A percentile compares a stretch with the other conserved stretches of the same genome.
These are phyloP conservation scores for Papilio demoleus DNA, from an alignment of 2,888 invertebrate species.

Conservation along the genomic window DNA sequence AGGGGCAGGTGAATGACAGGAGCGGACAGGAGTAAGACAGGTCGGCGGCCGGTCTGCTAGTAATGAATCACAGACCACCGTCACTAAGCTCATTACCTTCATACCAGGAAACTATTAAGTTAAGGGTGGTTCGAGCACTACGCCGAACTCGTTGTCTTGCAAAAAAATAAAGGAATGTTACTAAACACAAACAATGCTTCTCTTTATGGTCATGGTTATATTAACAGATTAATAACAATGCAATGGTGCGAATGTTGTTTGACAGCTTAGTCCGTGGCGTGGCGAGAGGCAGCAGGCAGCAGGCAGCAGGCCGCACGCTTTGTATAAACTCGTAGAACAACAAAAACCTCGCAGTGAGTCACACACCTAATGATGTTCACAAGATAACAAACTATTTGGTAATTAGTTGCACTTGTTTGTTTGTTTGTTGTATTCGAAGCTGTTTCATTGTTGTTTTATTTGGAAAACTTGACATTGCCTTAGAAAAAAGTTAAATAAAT, in stretches of 20 bases:
- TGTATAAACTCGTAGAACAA: too few species aligned
- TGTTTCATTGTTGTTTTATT: too few species aligned
- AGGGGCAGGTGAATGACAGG: constrained; percentile 12
- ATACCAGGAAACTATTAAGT: constrained; percentile 5
- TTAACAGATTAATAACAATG: neutral
- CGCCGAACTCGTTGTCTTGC: constrained; percentile 20
- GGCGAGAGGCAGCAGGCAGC: too few species aligned
- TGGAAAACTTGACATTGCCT: too few species aligned
- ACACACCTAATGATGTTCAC: neutral
- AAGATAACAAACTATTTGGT: neutral
- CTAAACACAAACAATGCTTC: constrained; percentile 5
- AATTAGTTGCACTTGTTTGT: neutral
- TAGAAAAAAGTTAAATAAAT: too few species aligned
- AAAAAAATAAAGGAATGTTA: constrained; percentile 6
- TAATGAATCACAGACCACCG: constrained; percentile 21
- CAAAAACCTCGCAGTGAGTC: constrained; percentile 11
- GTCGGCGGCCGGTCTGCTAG: neutral
- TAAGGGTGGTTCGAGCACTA: neutral
- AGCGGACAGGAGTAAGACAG: constrained; percentile 14
- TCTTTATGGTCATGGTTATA: constrained; percentile 1
- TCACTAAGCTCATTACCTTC: neutral
- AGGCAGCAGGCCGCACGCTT: neutral
- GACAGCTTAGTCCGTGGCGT: neutral
- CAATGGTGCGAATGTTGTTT: neutral
- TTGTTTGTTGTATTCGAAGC: neutral